Base-by-base conservation (phyloP, 2,797 vertebrate genomes). In the Siniperca scherzeri region DNA sequence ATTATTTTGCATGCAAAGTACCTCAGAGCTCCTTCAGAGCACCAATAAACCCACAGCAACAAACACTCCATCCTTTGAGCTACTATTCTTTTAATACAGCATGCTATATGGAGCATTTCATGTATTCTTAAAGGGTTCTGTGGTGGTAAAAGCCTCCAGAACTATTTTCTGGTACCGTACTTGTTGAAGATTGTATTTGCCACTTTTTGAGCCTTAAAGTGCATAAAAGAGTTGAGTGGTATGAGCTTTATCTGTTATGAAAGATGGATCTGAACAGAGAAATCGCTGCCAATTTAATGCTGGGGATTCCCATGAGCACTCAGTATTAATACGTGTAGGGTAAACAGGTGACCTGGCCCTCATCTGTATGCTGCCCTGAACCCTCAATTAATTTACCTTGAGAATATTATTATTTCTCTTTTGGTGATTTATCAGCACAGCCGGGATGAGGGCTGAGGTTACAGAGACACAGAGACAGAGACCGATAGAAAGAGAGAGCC, bases 91-190 rank as follows among this genome's bases (percentile, higher is more conserved):
- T 79, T 52, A 50, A 68, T 60, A 40, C 70, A 46, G 69, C 61
- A 42, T 62, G 68, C 74, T 61, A 48, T 44, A 36, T 30, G 67
- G 44, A 84, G 50, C n/a, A 4, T 64, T 72, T 86, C 75, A 78
- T 88, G 65, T 77, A 77, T 84, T 85, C 67, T 84, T 82, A 78
- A 87, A 73, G 81, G 55, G 2, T 48, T 71, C 55, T 46, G 67
- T 0, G 0, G 17, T 3, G 74, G 13, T 67, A 83, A 88, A 86
- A 78, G 71, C 74, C 67, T 73, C 27, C n/a, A 36, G 27, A 40
- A 69, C 7, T 48, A 40, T 48, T 53, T 72, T 59, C 65, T 75
- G 44, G 17, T 38, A 17, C 59, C 27, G 68, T 44, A 74, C 48
- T 38, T 70, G 40, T 66, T 68, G 52, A 48, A 62, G 48, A 33